These are phyloP conservation scores for Eulemur rufifrons DNA, from an alignment of 2,113 vertebrate genomes.

Conservation along the genomic window DNA sequence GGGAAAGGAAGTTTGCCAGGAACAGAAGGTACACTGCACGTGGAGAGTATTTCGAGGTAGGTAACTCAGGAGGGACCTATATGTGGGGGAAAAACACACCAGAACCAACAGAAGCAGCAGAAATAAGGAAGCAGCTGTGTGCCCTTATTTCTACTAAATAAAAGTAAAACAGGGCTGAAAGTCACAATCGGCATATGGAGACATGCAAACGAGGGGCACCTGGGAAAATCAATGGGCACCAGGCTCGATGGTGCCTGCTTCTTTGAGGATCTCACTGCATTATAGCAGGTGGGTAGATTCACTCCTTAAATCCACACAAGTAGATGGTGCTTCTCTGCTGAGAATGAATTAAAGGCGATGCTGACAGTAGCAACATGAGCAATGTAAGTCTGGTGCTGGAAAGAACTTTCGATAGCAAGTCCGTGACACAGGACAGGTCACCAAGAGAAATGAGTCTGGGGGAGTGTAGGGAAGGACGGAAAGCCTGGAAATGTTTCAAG, in stretches of 20 bases:
- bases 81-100: background rate
- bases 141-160: slow-evolving; percentile 74
- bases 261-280: no score
- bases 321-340: background rate
- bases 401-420: background rate
- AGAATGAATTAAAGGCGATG: background rate
- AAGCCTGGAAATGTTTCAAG: background rate
- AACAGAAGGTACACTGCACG: slow-evolving; percentile 51
- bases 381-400: accelerated
- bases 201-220: background rate
- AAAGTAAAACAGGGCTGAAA: slow-evolving; percentile 71
- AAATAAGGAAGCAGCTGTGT: slow-evolving; percentile 76
- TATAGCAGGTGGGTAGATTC: accelerated
- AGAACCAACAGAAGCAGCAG: slow-evolving; percentile 58
- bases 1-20: slow-evolving; percentile 18
- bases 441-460: background rate
- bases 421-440: accelerated
- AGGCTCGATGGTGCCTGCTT: background rate
- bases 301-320: accelerated
- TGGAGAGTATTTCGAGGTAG: slow-evolving; percentile 56
- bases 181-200: slow-evolving; percentile 67
- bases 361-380: background rate
- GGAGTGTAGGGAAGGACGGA: background rate
- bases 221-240: background rate
- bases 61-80: slow-evolving; percentile 60